Evolutionary conservation across 2,888 invertebrate genomes (phyloP).

Genomic region (Temnothorax ravouxi): DNA sequence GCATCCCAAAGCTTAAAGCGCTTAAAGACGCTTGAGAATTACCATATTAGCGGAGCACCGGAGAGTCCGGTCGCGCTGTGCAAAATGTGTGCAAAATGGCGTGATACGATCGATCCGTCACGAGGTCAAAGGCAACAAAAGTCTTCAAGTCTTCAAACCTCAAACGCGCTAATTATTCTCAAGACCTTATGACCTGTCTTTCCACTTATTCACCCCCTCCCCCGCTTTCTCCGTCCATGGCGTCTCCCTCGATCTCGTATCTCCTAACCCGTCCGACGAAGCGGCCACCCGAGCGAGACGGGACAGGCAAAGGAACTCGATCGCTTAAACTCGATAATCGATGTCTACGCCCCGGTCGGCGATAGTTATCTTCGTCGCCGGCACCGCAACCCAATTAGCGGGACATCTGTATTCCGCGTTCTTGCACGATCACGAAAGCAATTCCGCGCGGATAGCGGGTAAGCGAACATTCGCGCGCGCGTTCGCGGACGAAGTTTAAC

Average conservation of each 20-base stretch:
- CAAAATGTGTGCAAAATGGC: neutral
- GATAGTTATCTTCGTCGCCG: conserved; percentile 50
- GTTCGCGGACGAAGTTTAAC: conserved; percentile 54
- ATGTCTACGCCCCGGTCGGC: conserved; percentile 26
- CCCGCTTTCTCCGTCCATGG: neutral
- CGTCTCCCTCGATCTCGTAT: conserved; percentile 37
- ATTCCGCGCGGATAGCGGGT: conserved; percentile 54
- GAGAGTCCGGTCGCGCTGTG: conserved; percentile 15
- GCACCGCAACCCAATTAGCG: conserved; percentile 46
- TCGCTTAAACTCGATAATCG: conserved; percentile 51
- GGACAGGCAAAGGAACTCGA: conserved; percentile 28
- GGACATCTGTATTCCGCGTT: conserved; percentile 57
- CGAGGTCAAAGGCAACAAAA: conserved; percentile 10
- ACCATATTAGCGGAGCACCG: conserved; percentile 63
- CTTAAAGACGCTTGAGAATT: conserved; percentile 72
- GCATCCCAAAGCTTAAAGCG: conserved; percentile 73
- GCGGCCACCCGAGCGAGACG: neutral
- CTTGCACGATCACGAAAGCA: conserved; percentile 49
- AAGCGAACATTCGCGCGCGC: conserved; percentile 25
- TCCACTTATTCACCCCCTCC: neutral
- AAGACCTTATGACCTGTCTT: conserved; percentile 13
- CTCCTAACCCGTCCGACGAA: conserved; percentile 40
- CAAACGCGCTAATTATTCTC: conserved; percentile 55
- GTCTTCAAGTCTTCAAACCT: conserved; percentile 15
- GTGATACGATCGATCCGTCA: conserved; percentile 52